These are phyloP conservation scores for Henricia sp. DNA, from an alignment of 53 echinoderm and acorn worm species.

Conservation along the genomic window DNA sequence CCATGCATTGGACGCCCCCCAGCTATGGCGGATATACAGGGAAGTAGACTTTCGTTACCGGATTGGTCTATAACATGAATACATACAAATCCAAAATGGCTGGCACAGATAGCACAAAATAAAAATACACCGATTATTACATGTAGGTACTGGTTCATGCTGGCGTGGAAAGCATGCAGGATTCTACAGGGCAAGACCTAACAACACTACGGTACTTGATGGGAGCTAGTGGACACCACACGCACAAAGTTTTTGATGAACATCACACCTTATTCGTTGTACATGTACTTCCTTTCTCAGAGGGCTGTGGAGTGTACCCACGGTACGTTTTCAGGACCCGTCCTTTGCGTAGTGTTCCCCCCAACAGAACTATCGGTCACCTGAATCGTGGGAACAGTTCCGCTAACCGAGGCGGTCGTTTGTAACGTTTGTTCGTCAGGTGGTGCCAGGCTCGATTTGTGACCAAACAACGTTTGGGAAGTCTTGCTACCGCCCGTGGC, in stretches of 20 bases:
- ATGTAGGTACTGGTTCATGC: background rate
- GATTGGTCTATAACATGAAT: too few relatives aligned
- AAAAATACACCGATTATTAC: background rate
- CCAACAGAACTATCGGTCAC: slow-evolving; percentile 3
- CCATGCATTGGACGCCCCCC: too few relatives aligned
- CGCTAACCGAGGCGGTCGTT: background rate
- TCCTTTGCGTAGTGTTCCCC: background rate
- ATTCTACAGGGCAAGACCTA: slow-evolving; percentile 41
- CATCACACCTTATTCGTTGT: slow-evolving; percentile 33
- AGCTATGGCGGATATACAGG: too few relatives aligned
- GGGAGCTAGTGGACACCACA: slow-evolving; percentile 12
- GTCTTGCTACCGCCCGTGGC: background rate
- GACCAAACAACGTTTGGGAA: background rate
- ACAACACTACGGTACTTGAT: background rate
- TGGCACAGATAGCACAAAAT: background rate
- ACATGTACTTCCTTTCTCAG: slow-evolving; percentile 62
- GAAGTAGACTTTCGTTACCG: too few relatives aligned
- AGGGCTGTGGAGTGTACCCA: slow-evolving; percentile 34
- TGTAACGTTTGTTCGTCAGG: too few relatives aligned
- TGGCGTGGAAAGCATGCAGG: slow-evolving; percentile 20
- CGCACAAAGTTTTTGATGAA: background rate
- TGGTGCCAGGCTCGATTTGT: too few relatives aligned
- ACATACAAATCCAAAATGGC: slow-evolving; percentile 18
- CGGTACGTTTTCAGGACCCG: background rate
- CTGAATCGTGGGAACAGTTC: slow-evolving; percentile 41